Percentiles rank a stretch among this genome's conserved stretches.
Conservation (phyloP, 2,113 vertebrate genomes). For the Podarcis raffonei region DNA sequence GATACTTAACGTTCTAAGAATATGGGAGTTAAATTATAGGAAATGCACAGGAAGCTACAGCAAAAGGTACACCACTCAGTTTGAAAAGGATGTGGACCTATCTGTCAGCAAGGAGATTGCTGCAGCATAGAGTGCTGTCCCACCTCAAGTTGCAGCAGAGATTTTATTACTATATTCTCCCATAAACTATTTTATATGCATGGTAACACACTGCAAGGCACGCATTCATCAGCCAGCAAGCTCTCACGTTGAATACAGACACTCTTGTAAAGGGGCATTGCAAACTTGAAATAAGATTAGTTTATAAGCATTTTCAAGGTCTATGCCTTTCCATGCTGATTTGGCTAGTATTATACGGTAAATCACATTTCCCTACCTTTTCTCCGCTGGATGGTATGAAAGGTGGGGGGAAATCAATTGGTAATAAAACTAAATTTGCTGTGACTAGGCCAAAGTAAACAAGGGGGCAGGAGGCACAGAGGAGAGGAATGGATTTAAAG, state of each 20-base stretch:
- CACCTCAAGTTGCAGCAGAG: constrained; percentile 34
- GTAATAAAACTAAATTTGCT: not conserved
- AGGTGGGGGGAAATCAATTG: not conserved
- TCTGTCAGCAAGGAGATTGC: constrained; percentile 39
- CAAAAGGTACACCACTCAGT: not conserved
- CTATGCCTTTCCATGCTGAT: accelerated
- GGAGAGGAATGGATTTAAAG: not conserved
- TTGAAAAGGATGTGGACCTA: constrained; percentile 19
- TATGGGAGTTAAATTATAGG: constrained; percentile 4
- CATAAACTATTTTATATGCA: constrained; percentile 63
- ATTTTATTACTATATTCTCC: constrained; percentile 63
- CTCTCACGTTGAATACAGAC: constrained; percentile 41
- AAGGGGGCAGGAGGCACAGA: constrained; percentile 7
- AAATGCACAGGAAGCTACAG: constrained; percentile 12
- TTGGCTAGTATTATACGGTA: not conserved
- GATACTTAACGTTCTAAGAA: not conserved
- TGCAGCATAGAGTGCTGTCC: constrained; percentile 45
- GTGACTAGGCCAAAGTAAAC: not conserved
- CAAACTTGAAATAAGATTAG: constrained; percentile 46
- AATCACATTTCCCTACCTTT: constrained; percentile 1
- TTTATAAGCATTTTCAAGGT: not conserved
- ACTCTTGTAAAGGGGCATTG: constrained; percentile 41
- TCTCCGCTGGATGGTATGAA: not conserved
- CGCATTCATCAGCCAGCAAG: constrained; percentile 48
- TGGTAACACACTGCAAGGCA: constrained; percentile 40